phyloP scores from a whole-genome alignment of 2,797 vertebrate genomes.

The Betta splendens region DNA sequence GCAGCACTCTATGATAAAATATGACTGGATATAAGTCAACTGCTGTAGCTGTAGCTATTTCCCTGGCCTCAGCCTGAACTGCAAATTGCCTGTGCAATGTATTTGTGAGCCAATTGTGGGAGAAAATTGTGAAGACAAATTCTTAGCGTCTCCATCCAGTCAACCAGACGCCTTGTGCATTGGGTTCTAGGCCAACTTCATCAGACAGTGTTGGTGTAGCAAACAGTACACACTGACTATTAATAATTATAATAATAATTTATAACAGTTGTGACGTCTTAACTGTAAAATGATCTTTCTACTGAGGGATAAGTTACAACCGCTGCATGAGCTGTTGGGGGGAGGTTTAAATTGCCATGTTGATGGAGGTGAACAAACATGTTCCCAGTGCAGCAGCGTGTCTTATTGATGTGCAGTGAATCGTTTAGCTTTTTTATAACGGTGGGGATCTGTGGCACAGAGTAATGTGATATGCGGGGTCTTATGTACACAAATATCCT shows the following conservation, averaged over 20 bases:
- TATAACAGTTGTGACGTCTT: no score
- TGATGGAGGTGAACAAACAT: not conserved
- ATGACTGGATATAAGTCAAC: constrained; percentile 28
- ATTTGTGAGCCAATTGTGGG: constrained; percentile 34
- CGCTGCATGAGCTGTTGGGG: no score
- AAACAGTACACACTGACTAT: no score
- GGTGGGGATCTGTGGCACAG: not conserved
- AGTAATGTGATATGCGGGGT: not conserved
- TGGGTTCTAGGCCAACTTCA: no score
- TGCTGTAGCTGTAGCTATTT: constrained; percentile 11
- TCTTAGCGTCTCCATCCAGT: constrained; percentile 19
- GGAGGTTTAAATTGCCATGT: not conserved
- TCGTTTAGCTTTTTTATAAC: not conserved
- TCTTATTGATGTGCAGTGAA: not conserved
- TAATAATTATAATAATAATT: no score
- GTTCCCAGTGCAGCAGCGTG: not conserved
- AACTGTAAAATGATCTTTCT: no score
- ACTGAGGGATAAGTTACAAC: no score
- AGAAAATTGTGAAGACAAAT: constrained; percentile 36
- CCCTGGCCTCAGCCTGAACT: constrained; percentile 12
- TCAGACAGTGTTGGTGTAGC: no score
- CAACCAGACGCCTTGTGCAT: no score
- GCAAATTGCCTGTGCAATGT: constrained; percentile 31
- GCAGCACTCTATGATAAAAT: constrained; percentile 38
- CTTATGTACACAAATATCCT: not conserved